Percentiles rank a stretch among this genome's conserved stretches.
Evolutionary conservation across 2,113 vertebrate genomes (phyloP).

Genomic region (Pelecanoides urinatrix): DNA sequence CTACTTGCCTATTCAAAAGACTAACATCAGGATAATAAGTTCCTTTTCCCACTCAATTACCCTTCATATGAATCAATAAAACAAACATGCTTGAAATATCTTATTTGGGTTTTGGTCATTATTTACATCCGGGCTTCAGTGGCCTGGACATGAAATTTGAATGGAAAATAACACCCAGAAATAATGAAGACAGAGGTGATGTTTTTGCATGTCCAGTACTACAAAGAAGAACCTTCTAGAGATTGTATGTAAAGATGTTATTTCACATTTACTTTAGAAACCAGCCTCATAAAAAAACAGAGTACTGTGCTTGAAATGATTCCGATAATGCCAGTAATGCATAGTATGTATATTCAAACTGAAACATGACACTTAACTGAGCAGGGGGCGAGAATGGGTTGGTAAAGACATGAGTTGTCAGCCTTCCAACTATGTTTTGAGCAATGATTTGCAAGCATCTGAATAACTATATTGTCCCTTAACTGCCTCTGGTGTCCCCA

Average conservation of each 20-base stretch:
- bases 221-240: background rate
- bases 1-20: background rate
- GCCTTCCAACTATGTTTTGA: background rate
- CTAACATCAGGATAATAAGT: background rate
- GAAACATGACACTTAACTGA: background rate
- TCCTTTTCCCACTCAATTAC: background rate
- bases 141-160: background rate
- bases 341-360: background rate
- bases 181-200: background rate
- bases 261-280: background rate
- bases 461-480: background rate
- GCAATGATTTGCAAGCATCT: background rate
- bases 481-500: background rate
- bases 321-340: background rate
- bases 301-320: background rate
- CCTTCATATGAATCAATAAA: background rate
- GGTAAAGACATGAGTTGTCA: background rate
- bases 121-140: background rate
- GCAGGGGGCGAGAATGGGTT: accelerated
- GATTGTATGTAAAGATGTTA: background rate
- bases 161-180: background rate
- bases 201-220: background rate
- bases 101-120: background rate
- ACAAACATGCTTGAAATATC: background rate
- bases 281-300: background rate